Evolutionary conservation across 2,797 vertebrate genomes (phyloP).

Genomic region (Etheostoma nigrum): DNA sequence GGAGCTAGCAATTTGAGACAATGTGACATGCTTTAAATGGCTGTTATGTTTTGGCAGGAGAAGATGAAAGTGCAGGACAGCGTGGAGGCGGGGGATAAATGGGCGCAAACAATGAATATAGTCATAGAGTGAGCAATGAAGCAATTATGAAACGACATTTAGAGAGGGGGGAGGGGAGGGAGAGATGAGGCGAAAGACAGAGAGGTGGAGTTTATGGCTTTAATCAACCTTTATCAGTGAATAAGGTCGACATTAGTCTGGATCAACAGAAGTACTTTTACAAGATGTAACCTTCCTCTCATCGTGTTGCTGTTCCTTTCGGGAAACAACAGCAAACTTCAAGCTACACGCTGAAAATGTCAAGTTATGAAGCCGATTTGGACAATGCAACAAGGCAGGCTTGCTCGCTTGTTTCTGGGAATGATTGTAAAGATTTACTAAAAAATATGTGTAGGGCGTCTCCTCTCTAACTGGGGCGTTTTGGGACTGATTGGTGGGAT

Average conservation of each 20-base stretch:
- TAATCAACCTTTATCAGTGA: neutral
- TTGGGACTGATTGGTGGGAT: too few relatives aligned
- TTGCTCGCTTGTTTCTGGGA: too few relatives aligned
- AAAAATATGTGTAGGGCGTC: rapidly evolving
- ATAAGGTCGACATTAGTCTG: neutral
- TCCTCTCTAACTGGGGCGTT: too few relatives aligned
- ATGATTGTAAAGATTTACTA: too few relatives aligned
- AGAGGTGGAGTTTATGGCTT: conserved; percentile 14
- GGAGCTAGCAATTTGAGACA: neutral
- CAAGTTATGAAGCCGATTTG: too few relatives aligned
- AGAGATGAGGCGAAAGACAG: neutral
- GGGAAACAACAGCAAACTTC: too few relatives aligned
- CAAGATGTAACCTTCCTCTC: too few relatives aligned
- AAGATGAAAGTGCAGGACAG: conserved; percentile 12
- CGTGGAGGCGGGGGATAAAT: conserved; percentile 42
- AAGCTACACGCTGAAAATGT: too few relatives aligned
- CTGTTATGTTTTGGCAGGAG: conserved; percentile 10
- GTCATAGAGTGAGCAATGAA: conserved; percentile 31
- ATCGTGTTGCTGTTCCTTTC: too few relatives aligned
- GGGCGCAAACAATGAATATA: conserved; percentile 17
- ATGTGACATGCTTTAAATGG: conserved; percentile 19
- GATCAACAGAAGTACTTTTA: too few relatives aligned
- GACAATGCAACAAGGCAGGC: too few relatives aligned
- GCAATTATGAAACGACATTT: conserved; percentile 36
- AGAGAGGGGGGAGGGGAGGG: neutral